Evolutionary conservation across 2,113 vertebrate genomes (phyloP).

Genomic region (Clarias batrachus): DNA sequence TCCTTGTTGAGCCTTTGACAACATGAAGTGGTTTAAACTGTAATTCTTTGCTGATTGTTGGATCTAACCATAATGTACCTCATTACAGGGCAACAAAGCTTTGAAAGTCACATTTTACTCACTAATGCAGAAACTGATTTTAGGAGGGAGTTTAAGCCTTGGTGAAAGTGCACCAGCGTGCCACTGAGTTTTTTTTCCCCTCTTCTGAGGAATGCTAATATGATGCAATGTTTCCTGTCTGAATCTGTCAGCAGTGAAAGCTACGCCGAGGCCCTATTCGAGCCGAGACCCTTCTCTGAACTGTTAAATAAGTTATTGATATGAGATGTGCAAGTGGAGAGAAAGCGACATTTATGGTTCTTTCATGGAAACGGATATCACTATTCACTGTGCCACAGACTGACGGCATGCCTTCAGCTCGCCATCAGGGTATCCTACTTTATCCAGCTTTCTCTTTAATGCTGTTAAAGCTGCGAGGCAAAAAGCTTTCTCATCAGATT

Average conservation of each 20-base stretch:
- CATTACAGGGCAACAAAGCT: not conserved
- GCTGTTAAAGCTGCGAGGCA: constrained; percentile 25
- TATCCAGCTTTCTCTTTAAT: constrained; percentile 19
- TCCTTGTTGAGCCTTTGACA: not conserved
- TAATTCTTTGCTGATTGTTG: constrained; percentile 1
- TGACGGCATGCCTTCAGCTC: constrained; percentile 68
- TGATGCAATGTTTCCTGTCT: constrained; percentile 7
- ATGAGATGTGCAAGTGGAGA: constrained; percentile 55
- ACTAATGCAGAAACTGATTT: not conserved
- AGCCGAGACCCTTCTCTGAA: constrained; percentile 23
- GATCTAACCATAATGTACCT: not conserved
- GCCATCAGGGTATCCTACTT: constrained; percentile 22
- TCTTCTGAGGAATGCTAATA: constrained; percentile 22
- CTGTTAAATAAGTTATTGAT: constrained; percentile 37
- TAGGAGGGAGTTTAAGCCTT: not conserved
- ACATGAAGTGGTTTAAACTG: not conserved
- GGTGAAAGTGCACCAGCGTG: not conserved
- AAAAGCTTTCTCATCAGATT: constrained; percentile 39
- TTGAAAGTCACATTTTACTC: not conserved
- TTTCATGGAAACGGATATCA: constrained; percentile 80
- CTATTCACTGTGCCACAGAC: constrained; percentile 73
- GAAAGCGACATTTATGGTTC: constrained; percentile 77
- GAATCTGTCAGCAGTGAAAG: constrained; percentile 32
- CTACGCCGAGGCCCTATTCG: not conserved
- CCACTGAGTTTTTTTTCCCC: not conserved